These are phyloP conservation scores for Apogon talboti DNA, from an alignment of 2,797 vertebrate species.

Conservation along the genomic window DNA sequence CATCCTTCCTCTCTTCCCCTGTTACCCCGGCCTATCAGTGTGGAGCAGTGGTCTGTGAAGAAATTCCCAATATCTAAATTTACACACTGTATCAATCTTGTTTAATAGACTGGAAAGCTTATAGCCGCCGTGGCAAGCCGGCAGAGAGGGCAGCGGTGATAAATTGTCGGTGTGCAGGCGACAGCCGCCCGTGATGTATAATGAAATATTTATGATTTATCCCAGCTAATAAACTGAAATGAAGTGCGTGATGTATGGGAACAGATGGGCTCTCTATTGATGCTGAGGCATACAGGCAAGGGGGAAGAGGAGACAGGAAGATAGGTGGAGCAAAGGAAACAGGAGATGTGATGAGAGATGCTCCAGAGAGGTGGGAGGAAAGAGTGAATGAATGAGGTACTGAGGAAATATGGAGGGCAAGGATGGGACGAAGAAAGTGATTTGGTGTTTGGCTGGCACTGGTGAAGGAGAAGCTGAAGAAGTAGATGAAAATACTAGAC, in stretches of 20 bases:
- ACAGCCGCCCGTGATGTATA: slow-evolving; percentile 87
- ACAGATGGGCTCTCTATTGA: slow-evolving; percentile 91
- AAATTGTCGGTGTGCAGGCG: slow-evolving; percentile 89
- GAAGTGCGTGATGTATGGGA: slow-evolving; percentile 92
- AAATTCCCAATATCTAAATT: slow-evolving; percentile 92
- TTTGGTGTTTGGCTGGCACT: slow-evolving; percentile 33
- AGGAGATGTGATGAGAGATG: slow-evolving; percentile 69
- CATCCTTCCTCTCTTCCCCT: slow-evolving; percentile 39
- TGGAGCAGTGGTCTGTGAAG: slow-evolving; percentile 87
- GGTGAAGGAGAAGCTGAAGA: slow-evolving; percentile 20
- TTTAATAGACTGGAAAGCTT: slow-evolving; percentile 94
- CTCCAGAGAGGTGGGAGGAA: slow-evolving; percentile 35
- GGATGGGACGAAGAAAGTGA: slow-evolving; percentile 26
- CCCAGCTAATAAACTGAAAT: slow-evolving; percentile 95
- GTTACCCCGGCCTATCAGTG: slow-evolving; percentile 84
- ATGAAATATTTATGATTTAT: slow-evolving; percentile 98
- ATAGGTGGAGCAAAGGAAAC: slow-evolving; percentile 64
- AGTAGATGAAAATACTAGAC: slow-evolving; percentile 28
- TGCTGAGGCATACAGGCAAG: slow-evolving; percentile 71
- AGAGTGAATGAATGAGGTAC: slow-evolving; percentile 32
- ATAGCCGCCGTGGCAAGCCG: slow-evolving; percentile 83
- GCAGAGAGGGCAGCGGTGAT: slow-evolving; percentile 88
- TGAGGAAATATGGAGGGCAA: slow-evolving; percentile 49
- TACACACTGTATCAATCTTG: slow-evolving; percentile 94
- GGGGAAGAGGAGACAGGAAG: slow-evolving; percentile 65